A percentile compares a stretch with the other conserved stretches of the same genome.
Evolutionary conservation across 2,888 invertebrate species (phyloP).

Genomic region (Eledona agricola): DNA sequence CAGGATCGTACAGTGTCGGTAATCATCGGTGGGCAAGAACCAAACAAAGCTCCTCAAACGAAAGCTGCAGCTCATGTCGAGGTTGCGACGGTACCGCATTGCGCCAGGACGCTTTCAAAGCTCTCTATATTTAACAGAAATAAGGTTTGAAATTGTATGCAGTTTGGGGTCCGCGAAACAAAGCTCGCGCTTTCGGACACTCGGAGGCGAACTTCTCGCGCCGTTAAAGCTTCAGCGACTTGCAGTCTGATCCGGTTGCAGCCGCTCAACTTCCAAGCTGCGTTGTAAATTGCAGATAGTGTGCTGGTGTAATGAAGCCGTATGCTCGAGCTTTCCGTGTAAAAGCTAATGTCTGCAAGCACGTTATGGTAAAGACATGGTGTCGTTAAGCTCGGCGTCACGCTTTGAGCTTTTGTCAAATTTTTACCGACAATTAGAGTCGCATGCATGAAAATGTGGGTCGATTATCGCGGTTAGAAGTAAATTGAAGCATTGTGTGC

Average conservation of each 20-base stretch:
- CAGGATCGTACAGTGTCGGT: constrained; percentile 24
- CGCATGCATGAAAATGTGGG: constrained; percentile 20
- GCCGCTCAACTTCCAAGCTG: no score
- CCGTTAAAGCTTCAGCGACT: no score
- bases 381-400: constrained; percentile 14
- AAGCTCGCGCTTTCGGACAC: no score
- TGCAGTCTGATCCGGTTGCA: no score
- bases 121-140: constrained; percentile 37
- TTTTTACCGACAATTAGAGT: constrained; percentile 27
- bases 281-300: no score
- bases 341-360: constrained; percentile 15
- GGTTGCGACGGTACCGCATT: constrained; percentile 35
- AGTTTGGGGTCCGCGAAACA: constrained; percentile 27
- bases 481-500: constrained; percentile 34
- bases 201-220: no score
- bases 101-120: constrained; percentile 37
- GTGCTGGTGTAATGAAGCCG: no score
- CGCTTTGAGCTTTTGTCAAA: constrained; percentile 18
- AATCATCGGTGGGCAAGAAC: constrained; percentile 16
- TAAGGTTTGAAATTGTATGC: constrained; percentile 36
- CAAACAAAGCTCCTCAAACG: constrained; percentile 17
- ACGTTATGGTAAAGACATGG: no score
- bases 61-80: constrained; percentile 30
- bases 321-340: no score
- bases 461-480: constrained; percentile 23